phyloP scores from a whole-genome alignment of 2,113 vertebrate species.

The Herpailurus yagouaroundi region DNA sequence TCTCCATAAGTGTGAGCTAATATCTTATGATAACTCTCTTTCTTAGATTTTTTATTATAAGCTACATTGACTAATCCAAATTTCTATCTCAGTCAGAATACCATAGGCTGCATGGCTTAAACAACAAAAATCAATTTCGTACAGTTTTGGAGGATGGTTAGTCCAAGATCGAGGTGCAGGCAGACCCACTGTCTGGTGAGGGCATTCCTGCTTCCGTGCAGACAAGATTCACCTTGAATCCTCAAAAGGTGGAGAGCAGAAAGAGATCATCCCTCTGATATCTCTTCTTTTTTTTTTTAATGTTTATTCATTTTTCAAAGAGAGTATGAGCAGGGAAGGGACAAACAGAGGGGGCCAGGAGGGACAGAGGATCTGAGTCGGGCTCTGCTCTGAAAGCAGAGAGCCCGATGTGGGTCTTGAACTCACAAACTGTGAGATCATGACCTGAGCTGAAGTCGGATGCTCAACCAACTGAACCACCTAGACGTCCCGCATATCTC shows the following conservation, averaged over 20 bases:
- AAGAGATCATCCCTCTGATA: neutral
- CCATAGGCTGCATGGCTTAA: neutral
- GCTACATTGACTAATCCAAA: neutral
- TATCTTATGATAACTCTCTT: neutral
- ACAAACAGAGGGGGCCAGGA: too few relatives aligned
- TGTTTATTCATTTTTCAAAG: too few relatives aligned
- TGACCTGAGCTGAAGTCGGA: too few relatives aligned
- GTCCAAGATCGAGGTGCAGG: neutral
- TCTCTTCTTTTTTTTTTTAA: neutral
- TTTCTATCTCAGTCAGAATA: neutral
- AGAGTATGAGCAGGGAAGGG: too few relatives aligned
- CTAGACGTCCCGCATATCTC: neutral
- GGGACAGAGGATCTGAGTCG: too few relatives aligned
- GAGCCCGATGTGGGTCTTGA: too few relatives aligned
- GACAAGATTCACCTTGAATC: neutral
- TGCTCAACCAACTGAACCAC: too few relatives aligned
- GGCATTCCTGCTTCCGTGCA: neutral
- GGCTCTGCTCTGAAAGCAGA: too few relatives aligned
- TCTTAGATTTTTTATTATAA: constrained; percentile 15
- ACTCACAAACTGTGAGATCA: too few relatives aligned
- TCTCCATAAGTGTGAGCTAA: neutral
- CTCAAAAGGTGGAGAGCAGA: neutral
- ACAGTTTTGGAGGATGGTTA: neutral
- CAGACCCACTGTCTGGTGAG: neutral
- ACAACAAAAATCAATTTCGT: neutral